These are phyloP conservation scores for Uropsilus gracilis DNA, from an alignment of 2,113 vertebrate species.

Conservation along the genomic window DNA sequence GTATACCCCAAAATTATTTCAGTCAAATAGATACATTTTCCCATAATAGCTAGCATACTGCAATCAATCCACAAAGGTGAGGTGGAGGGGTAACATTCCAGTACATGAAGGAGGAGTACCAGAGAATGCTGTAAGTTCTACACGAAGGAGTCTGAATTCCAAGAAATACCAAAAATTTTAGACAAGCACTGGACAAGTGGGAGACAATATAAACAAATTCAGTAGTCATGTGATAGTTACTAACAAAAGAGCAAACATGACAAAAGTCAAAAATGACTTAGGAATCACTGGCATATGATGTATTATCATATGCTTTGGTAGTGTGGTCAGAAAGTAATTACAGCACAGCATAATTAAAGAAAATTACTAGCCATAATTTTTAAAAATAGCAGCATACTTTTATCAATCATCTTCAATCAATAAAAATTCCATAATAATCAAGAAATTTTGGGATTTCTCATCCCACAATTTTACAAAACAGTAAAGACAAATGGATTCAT, in stretches of 20 bases:
- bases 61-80: no score
- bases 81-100: not conserved
- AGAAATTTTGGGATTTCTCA: not conserved
- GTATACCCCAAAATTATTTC: no score
- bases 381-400: not conserved
- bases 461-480: not conserved
- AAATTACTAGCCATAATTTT: not conserved
- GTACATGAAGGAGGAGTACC: not conserved
- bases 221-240: not conserved
- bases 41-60: no score
- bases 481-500: not conserved
- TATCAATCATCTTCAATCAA: not conserved
- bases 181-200: fast-evolving
- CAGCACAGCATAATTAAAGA: not conserved
- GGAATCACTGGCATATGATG: not conserved
- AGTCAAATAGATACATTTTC: not conserved
- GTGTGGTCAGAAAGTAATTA: not conserved
- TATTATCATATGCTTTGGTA: not conserved
- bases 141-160: not conserved
- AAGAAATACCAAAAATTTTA: not conserved
- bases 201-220: not conserved
- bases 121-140: not conserved
- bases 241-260: not conserved
- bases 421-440: not conserved
- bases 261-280: not conserved